These are phyloP conservation scores for Prochilodus magdalenae DNA, from an alignment of 2,113 vertebrate genomes.

Conservation along the genomic window DNA sequence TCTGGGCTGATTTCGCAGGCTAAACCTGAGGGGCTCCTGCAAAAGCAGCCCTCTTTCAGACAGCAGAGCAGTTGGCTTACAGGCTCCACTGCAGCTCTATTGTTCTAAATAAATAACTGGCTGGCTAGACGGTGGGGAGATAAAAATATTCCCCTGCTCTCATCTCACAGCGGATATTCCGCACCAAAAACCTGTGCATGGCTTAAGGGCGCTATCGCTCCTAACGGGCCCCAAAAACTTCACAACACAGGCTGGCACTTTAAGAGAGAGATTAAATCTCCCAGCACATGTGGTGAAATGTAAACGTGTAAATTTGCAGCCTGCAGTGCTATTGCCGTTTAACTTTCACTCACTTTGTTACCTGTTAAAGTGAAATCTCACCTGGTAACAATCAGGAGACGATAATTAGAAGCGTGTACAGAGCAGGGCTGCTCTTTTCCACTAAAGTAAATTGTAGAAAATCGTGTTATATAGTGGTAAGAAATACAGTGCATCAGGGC, in stretches of 20 bases:
- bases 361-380: slow-evolving; percentile 37
- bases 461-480: too few relatives aligned
- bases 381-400: background rate
- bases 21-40: slow-evolving; percentile 28
- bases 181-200: background rate
- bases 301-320: slow-evolving; percentile 13
- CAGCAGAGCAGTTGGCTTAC: slow-evolving; percentile 31
- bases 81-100: slow-evolving; percentile 32
- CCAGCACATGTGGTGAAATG: background rate
- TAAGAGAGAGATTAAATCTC: background rate
- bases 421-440: background rate
- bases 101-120: slow-evolving; percentile 58
- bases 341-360: background rate
- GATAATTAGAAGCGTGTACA: background rate
- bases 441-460: background rate
- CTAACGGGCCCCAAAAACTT: background rate
- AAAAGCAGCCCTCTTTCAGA: slow-evolving; percentile 23
- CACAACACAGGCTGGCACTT: background rate
- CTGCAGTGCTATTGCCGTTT: background rate
- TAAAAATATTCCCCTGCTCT: slow-evolving; percentile 28
- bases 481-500: too few relatives aligned
- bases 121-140: slow-evolving; percentile 18
- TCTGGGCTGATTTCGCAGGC: background rate
- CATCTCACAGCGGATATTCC: background rate
- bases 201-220: too few relatives aligned